phyloP scores from a whole-genome alignment of 2,113 vertebrate genomes.

The Thermophis baileyi region DNA sequence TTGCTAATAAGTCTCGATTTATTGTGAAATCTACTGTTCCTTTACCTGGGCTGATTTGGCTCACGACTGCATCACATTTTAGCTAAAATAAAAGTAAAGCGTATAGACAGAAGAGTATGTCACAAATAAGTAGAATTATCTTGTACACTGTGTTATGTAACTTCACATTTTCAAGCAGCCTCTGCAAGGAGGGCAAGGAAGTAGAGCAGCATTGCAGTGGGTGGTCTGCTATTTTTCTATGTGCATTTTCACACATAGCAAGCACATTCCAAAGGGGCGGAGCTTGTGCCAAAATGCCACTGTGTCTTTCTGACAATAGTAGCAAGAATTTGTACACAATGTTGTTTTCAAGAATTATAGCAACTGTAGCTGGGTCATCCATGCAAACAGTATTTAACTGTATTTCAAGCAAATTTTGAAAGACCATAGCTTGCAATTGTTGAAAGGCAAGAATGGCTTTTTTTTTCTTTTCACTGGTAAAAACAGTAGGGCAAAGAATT shows the following conservation, averaged over 20 bases:
- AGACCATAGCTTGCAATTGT: too few relatives aligned
- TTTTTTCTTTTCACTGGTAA: not conserved
- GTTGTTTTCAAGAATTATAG: not conserved
- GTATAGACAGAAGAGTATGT: constrained; percentile 8
- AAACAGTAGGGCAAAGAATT: not conserved
- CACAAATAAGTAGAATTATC: constrained; percentile 2
- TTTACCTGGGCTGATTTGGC: constrained; percentile 72
- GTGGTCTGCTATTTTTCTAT: not conserved
- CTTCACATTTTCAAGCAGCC: not conserved
- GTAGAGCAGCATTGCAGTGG: not conserved
- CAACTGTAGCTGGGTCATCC: not conserved
- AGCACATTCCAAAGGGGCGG: not conserved
- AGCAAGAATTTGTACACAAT: not conserved
- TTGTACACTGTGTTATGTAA: not conserved
- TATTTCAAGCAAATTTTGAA: not conserved
- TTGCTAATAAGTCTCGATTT: constrained; percentile 80
- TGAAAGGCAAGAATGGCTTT: not conserved
- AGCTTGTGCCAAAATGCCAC: not conserved
- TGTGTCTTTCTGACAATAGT: not conserved
- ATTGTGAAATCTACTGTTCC: constrained; percentile 84
- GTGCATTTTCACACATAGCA: not conserved
- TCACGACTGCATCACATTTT: constrained; percentile 79
- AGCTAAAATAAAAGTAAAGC: constrained; percentile 71
- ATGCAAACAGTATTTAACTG: not conserved
- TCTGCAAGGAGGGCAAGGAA: not conserved